Evolutionary conservation across 2,797 vertebrate species (phyloP).

Genomic region (Leuciscus waleckii): DNA sequence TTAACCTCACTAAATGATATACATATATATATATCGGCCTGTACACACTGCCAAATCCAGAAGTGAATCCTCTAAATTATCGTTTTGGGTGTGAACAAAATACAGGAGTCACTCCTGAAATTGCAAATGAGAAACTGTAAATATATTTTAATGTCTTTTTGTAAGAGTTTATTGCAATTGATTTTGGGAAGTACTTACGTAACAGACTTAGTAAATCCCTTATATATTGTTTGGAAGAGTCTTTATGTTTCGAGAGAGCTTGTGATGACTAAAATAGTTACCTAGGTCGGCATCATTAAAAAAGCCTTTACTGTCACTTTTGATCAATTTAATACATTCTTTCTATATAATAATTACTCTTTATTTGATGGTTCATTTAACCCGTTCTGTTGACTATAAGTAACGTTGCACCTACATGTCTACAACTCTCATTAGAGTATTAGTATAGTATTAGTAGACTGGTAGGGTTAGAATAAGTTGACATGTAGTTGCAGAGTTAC

Average conservation of each 20-base stretch:
- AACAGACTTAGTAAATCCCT: background rate
- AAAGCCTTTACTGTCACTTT: background rate
- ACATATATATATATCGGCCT: background rate
- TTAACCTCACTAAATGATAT: conserved; percentile 5
- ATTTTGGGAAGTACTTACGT: background rate
- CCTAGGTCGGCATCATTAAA: background rate
- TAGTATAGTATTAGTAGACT: too few species aligned
- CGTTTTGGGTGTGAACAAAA: background rate
- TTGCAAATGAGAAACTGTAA: background rate
- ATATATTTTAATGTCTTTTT: background rate
- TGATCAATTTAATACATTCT: background rate
- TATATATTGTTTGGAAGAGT: too few species aligned
- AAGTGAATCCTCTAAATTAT: background rate
- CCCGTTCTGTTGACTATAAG: too few species aligned
- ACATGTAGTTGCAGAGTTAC: too few species aligned
- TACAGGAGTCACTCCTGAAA: background rate
- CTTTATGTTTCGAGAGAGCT: background rate
- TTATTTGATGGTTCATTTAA: too few species aligned
- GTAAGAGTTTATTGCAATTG: background rate
- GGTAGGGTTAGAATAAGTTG: too few species aligned
- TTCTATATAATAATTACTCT: too few species aligned
- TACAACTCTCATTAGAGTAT: too few species aligned
- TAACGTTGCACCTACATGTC: too few species aligned
- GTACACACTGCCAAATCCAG: conserved; percentile 25
- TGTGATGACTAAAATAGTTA: background rate